Evolutionary conservation across 2,888 invertebrate species (phyloP), one percentile per base, ranked within the genome.

Genomic region (Cephus nigrinus): DNA sequence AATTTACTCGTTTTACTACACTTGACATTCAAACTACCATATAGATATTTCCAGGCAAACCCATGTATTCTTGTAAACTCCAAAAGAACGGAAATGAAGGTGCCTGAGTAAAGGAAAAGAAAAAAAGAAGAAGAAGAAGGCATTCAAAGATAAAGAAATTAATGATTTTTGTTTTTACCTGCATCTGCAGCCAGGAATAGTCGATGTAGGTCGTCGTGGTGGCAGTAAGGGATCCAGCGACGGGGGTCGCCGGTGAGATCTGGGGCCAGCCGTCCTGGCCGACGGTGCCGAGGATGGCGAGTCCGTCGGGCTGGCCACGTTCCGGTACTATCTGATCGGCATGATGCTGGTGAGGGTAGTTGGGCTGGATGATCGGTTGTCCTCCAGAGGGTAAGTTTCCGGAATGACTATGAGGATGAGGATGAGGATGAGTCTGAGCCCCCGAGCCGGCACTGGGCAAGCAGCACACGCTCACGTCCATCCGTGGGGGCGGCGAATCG

Each of bases 391-490:
- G 86, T 79, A 86, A 82, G 80, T 82, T 86, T 69, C 82, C 85
- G 81, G 87, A 83, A 85, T 88, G 87, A 69, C 77, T 55, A 82
- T 35, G 73, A 69, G 74, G 79, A 68, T 79, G 79, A 76, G 75
- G 68, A 23, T 82, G 74, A 74, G 79, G 84, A 40, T 40, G 40
- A 40, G 40, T 40, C 86, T 90, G 90, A 83, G 88, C 89, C 87
- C 89, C 90, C 87, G 90, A 86, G 88, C 88, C 90, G 88, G 88
- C 89, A 85, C 85, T 87, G 83, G 90, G 89, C 87, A 91, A 84
- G 80, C 91, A 91, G 84, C 91, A 91, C 87, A 91, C 89, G 89
- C 91, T 91, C 87, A 88, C 90, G 88, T 91, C 91, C 91, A 91
- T 91, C 88, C 91, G 90, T 86, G 88, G 89, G 85, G 89, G 87